A percentile compares a stretch with the other conserved stretches of the same genome.
Conservation (phyloP, 2,797 vertebrate genomes). For the Gorsachius magnificus region DNA sequence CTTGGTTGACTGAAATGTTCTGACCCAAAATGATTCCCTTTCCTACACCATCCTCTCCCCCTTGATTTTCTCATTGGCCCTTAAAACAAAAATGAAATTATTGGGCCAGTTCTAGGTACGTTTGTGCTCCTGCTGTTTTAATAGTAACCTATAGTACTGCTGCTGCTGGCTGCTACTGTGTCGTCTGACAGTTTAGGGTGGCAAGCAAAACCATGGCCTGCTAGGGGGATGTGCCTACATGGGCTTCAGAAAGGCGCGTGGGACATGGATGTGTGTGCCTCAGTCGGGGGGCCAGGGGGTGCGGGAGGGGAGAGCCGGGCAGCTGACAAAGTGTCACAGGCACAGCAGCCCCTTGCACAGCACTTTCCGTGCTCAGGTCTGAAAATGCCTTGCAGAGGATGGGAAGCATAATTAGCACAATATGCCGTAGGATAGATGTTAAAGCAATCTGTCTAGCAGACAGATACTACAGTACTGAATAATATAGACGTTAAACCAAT, state of each 20-base stretch:
- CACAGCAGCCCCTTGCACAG: not conserved
- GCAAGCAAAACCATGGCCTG: not conserved
- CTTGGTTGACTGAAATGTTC: not conserved
- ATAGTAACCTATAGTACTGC: not conserved
- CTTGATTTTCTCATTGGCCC: not conserved
- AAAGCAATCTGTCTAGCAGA: slow-evolving; percentile 45
- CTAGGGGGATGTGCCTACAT: not conserved
- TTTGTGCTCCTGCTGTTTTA: not conserved
- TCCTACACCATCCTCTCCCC: not conserved
- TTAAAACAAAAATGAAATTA: not conserved
- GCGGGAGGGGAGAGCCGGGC: not conserved
- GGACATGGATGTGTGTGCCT: rapidly evolving
- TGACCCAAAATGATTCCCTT: not conserved
- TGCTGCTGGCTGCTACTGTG: not conserved
- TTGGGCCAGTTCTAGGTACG: not conserved
- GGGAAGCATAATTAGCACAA: slow-evolving; percentile 21
- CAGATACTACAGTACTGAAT: slow-evolving; percentile 52
- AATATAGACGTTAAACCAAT: slow-evolving; percentile 58
- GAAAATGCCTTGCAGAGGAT: slow-evolving; percentile 2
- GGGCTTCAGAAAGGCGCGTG: not conserved
- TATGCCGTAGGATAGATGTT: slow-evolving; percentile 14
- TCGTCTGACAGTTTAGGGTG: not conserved
- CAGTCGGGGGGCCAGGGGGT: rapidly evolving
- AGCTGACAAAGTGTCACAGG: not conserved
- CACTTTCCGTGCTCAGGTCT: not conserved